Conservation (phyloP, 2,113 vertebrate species). For the Pundamilia nyererei region DNA sequence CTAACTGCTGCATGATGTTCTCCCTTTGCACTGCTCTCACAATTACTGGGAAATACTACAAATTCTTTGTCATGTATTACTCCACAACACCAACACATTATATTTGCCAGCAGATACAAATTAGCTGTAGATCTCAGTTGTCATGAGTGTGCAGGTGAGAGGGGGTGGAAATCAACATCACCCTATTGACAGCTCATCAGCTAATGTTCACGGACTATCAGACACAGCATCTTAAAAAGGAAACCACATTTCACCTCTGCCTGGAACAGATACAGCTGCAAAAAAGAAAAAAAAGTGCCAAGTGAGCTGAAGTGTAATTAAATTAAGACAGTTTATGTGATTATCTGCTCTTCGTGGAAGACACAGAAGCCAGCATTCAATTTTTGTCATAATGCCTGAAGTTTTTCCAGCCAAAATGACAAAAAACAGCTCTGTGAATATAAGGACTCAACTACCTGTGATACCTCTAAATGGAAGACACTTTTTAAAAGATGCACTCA, state of each 20-base stretch:
- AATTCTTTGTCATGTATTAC: not conserved
- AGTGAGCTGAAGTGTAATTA: slow-evolving; percentile 44
- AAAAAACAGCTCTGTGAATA: not conserved
- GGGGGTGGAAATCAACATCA: slow-evolving; percentile 18
- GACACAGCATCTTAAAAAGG: slow-evolving; percentile 28
- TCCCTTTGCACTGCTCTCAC: not conserved
- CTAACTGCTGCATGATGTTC: not conserved
- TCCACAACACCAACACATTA: not conserved
- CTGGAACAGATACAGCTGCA: slow-evolving; percentile 18
- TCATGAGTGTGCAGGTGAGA: slow-evolving; percentile 8
- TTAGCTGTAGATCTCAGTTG: not conserved
- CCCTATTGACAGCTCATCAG: slow-evolving; percentile 44
- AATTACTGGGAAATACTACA: not conserved
- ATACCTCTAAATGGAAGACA: not conserved
- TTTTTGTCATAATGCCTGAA: not conserved
- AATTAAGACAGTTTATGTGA: slow-evolving; percentile 52
- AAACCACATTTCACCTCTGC: slow-evolving; percentile 42
- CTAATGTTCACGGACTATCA: slow-evolving; percentile 48
- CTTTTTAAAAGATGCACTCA: not conserved
- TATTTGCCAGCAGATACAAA: not conserved
- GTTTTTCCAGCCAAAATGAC: not conserved
- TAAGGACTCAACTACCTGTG: not conserved
- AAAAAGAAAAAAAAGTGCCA: not conserved
- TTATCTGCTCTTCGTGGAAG: slow-evolving; percentile 30
- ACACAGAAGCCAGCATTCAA: not conserved